Conservation (phyloP, 1,140 invertebrate genomes). For the Apolygus lucorum region DNA sequence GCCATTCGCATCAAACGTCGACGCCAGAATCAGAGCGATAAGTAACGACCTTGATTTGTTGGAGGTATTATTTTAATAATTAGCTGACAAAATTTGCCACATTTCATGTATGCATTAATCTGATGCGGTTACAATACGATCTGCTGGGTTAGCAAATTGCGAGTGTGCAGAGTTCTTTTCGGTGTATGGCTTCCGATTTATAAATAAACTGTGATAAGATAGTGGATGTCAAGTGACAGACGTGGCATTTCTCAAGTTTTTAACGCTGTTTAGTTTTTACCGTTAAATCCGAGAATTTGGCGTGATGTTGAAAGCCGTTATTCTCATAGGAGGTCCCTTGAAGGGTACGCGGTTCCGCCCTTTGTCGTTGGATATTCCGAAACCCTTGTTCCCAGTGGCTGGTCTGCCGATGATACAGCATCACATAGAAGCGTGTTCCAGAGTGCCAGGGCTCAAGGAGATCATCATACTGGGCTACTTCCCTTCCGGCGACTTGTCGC, state of each 20-base stretch:
- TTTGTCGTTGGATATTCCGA: constrained; percentile 89
- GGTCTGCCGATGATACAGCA: constrained; percentile 92
- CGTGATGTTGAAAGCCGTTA: constrained; percentile 62
- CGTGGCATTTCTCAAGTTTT: background rate
- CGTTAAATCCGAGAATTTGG: too few relatives aligned
- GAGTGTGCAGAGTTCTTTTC: too few relatives aligned
- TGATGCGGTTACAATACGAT: too few relatives aligned
- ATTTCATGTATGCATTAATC: too few relatives aligned
- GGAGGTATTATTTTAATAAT: constrained; percentile 4
- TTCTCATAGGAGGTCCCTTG: constrained; percentile 64
- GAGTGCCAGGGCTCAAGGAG: constrained; percentile 72
- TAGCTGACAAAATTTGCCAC: background rate
- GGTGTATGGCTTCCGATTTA: too few relatives aligned
- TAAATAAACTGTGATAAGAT: too few relatives aligned
- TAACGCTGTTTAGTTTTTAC: too few relatives aligned
- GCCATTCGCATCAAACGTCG: background rate
- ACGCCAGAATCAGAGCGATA: background rate
- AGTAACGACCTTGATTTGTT: constrained; percentile 7
- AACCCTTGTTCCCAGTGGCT: constrained; percentile 93
- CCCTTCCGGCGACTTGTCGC: constrained; percentile 64
- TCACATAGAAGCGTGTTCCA: constrained; percentile 88
- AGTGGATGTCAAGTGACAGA: background rate
- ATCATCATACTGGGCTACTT: constrained; percentile 93
- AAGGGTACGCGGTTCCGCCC: constrained; percentile 93
- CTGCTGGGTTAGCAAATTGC: too few relatives aligned